These are phyloP conservation scores for Fundulus diaphanus DNA, from an alignment of 2,797 vertebrate species.

Conservation along the genomic window DNA sequence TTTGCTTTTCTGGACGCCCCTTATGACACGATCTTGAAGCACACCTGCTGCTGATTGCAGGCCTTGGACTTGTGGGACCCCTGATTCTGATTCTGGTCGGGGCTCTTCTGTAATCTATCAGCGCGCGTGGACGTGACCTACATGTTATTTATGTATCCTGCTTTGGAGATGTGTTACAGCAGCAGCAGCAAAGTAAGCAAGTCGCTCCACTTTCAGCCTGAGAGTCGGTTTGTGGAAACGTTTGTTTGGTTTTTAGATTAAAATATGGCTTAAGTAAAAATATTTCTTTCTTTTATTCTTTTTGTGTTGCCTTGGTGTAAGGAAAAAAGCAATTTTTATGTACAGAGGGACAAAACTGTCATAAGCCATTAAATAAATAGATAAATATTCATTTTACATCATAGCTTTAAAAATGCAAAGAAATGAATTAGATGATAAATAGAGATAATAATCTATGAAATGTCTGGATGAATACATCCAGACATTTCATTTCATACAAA, in stretches of 20 bases:
- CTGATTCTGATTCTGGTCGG: conserved; percentile 4
- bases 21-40: too few species aligned
- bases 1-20: too few species aligned
- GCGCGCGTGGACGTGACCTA: conserved; percentile 51
- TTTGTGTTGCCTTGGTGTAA: not conserved
- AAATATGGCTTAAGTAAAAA: not conserved
- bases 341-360: not conserved
- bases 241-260: conserved; percentile 8
- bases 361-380: not conserved
- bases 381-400: not conserved
- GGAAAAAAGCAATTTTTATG: not conserved
- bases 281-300: not conserved
- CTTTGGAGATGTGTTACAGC: conserved; percentile 35
- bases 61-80: not conserved
- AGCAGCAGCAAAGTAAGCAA: conserved; percentile 39
- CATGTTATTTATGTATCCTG: conserved; percentile 55
- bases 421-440: too few species aligned
- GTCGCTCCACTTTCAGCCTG: conserved; percentile 40
- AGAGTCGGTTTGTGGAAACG: conserved; percentile 10
- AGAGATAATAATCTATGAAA: too few species aligned
- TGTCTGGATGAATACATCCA: not conserved
- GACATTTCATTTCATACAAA: not conserved
- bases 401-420: not conserved
- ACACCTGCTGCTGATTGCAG: not conserved
- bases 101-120: conserved; percentile 24